Evolutionary conservation across 2,888 invertebrate species (phyloP).

Genomic region (Eupithecia exiguata): DNA sequence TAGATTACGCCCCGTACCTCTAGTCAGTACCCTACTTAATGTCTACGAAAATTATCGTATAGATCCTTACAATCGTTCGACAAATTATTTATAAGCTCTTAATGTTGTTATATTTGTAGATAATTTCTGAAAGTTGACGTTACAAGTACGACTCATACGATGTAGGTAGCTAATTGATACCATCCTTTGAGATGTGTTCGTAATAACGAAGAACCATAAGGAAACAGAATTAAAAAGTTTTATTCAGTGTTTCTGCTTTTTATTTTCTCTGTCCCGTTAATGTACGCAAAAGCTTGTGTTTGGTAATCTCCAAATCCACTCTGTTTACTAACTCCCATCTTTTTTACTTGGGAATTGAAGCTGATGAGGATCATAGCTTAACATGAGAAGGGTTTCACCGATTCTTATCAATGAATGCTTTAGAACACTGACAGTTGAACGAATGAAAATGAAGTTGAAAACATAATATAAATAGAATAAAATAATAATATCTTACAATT

Average conservation of each 20-base stretch:
- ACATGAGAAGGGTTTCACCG: no score
- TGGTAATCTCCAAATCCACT: no score
- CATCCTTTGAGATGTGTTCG: not conserved
- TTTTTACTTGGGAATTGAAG: no score
- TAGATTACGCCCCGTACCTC: no score
- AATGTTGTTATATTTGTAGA: not conserved
- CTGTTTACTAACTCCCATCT: no score
- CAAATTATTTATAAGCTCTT: not conserved
- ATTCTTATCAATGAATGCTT: no score
- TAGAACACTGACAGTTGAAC: no score
- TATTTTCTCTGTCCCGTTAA: not conserved
- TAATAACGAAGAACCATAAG: not conserved
- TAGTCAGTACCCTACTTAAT: not conserved
- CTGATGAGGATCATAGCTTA: no score
- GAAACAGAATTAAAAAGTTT: not conserved
- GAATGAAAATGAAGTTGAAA: no score
- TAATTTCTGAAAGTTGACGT: not conserved
- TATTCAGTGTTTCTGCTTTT: not conserved
- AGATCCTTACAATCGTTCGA: not conserved
- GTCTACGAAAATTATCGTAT: not conserved
- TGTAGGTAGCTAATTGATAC: not conserved
- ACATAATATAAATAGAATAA: no score
- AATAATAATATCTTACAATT: no score
- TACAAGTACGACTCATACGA: not conserved
- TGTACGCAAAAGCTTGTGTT: not conserved